A percentile compares a stretch with the other conserved stretches of the same genome.
Conservation (phyloP, 2,888 invertebrate species). For the Meghimatium bilineatum region DNA sequence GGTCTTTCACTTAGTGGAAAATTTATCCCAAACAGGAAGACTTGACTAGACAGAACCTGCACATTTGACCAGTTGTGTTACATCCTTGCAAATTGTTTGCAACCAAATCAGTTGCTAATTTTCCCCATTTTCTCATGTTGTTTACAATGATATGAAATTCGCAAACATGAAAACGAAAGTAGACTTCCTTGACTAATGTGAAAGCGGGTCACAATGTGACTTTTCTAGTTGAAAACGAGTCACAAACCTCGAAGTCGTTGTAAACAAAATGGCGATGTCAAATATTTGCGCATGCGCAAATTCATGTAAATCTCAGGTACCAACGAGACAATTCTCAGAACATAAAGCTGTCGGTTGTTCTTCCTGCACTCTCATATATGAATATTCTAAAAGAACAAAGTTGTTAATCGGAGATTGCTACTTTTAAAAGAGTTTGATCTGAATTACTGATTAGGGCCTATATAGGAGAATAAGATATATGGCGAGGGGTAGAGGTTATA, state of each 20-base stretch:
- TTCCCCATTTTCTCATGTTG: not conserved
- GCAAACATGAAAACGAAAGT: conserved; percentile 31
- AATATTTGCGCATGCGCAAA: conserved; percentile 52
- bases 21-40: not conserved
- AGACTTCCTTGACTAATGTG: not conserved
- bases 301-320: not conserved
- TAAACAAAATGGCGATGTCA: conserved; percentile 66
- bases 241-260: conserved; percentile 76
- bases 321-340: not conserved
- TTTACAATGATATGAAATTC: not conserved
- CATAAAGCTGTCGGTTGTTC: not conserved
- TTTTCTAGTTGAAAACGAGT: conserved; percentile 71
- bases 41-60: not conserved
- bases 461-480: too few relatives aligned
- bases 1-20: too few relatives aligned
- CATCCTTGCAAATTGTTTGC: not conserved
- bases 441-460: too few relatives aligned
- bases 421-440: too few relatives aligned
- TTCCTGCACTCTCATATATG: too few relatives aligned
- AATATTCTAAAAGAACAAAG: too few relatives aligned
- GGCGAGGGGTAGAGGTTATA: too few relatives aligned
- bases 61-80: not conserved
- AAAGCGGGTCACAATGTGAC: conserved; percentile 46
- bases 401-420: too few relatives aligned
- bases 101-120: not conserved